phyloP scores from a whole-genome alignment of 2,797 vertebrate genomes.

The Centroberyx gerrardi region DNA sequence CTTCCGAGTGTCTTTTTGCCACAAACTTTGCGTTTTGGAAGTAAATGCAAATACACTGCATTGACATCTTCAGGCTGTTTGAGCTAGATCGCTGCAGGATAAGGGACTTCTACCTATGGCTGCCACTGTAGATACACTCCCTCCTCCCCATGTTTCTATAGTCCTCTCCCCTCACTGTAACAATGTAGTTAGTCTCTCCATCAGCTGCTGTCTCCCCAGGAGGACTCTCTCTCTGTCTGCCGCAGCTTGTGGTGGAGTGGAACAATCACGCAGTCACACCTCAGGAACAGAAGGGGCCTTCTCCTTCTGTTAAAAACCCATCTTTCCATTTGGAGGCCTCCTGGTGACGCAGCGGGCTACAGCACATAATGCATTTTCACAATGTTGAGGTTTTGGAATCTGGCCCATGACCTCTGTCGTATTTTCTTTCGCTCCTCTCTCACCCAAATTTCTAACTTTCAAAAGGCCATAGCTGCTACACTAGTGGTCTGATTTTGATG shows the following conservation, averaged over 20 bases:
- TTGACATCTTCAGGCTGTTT: neutral
- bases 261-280: conserved; percentile 76
- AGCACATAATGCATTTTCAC: conserved; percentile 36
- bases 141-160: neutral
- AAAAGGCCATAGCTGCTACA: neutral
- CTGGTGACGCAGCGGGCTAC: conserved; percentile 44
- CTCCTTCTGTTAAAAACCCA: conserved; percentile 39
- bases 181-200: conserved; percentile 43
- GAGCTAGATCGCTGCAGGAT: neutral
- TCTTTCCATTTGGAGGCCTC: conserved; percentile 41
- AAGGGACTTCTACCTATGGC: neutral
- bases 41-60: neutral
- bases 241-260: conserved; percentile 64
- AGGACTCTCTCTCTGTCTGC: conserved; percentile 52
- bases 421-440: neutral
- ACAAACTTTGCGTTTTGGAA: too few species aligned
- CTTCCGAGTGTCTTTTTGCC: too few species aligned
- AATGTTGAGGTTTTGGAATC: conserved; percentile 30
- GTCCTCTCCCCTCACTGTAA: conserved; percentile 23
- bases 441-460: too few species aligned
- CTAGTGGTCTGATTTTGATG: neutral
- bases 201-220: conserved; percentile 63
- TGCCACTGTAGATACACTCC: neutral
- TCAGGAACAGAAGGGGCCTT: conserved; percentile 60
- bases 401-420: neutral